phyloP scores from a whole-genome alignment of 1,140 invertebrate genomes.

The Homarus americanus region DNA sequence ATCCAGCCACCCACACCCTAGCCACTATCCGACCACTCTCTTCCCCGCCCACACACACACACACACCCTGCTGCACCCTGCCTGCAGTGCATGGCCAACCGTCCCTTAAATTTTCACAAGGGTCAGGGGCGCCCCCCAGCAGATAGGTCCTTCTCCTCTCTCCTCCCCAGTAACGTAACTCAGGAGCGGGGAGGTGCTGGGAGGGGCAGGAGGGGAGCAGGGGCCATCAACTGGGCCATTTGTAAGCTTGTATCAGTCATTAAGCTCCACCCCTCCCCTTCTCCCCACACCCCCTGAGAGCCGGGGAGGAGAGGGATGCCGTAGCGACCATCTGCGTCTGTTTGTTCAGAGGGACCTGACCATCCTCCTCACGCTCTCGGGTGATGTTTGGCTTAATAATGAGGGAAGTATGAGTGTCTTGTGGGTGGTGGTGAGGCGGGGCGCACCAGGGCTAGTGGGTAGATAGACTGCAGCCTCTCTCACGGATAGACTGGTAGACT shows the following conservation, averaged over 20 bases:
- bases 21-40: background rate
- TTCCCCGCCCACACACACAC: background rate
- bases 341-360: constrained; percentile 25
- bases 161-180: constrained; percentile 26
- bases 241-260: constrained; percentile 57
- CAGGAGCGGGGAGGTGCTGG: background rate
- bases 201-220: background rate
- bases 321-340: constrained; percentile 42
- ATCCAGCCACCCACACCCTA: background rate
- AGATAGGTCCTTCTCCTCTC: constrained; percentile 4
- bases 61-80: background rate
- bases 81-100: constrained; percentile 12
- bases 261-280: constrained; percentile 29
- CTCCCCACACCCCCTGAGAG: background rate
- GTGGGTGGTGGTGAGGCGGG: background rate
- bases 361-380: constrained; percentile 18
- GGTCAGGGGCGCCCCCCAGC: background rate
- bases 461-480: too few species aligned
- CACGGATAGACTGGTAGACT: too few species aligned
- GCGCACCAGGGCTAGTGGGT: background rate
- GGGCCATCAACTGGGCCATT: constrained; percentile 38
- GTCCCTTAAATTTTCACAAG: constrained; percentile 31
- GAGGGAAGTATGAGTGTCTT: constrained; percentile 7
- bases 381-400: constrained; percentile 46
- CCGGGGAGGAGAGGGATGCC: background rate